Conservation (phyloP, 2,888 invertebrate genomes). For the Griposia aprilina region DNA sequence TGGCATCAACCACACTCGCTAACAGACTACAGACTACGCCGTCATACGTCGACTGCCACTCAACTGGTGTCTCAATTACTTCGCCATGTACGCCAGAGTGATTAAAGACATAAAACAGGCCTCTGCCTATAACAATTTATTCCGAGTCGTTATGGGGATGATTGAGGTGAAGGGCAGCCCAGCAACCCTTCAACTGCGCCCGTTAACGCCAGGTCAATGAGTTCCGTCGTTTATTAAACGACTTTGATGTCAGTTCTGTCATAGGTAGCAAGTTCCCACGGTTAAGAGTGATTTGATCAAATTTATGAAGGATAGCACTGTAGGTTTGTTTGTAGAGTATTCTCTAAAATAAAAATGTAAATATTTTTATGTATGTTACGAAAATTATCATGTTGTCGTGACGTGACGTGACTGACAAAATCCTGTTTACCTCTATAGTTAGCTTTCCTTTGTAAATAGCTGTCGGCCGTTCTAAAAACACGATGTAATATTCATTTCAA, state of each 20-base stretch:
- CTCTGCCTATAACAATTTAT: conserved; percentile 72
- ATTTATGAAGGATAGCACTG: not conserved
- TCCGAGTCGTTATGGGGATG: conserved; percentile 61
- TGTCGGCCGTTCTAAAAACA: conserved; percentile 8
- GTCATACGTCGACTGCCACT: not conserved
- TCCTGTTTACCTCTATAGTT: conserved; percentile 10
- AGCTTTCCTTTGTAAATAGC: conserved; percentile 18
- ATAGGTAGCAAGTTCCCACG: conserved; percentile 21
- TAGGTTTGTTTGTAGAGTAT: not conserved
- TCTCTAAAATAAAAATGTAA: not conserved
- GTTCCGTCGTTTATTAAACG: conserved; percentile 67
- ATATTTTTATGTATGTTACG: not conserved
- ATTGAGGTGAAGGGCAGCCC: conserved; percentile 64
- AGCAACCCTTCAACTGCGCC: conserved; percentile 66
- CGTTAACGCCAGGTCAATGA: conserved; percentile 68
- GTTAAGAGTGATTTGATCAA: not conserved
- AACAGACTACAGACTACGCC: not conserved
- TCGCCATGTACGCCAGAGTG: conserved; percentile 50
- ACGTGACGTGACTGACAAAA: not conserved
- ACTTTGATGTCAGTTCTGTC: conserved; percentile 45
- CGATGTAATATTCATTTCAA: conserved; percentile 26
- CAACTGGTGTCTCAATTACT: conserved; percentile 25
- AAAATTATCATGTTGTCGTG: not conserved
- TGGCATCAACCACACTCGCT: not conserved
- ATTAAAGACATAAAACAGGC: conserved; percentile 72